Evolutionary conservation across 2,113 vertebrate genomes (phyloP).

Genomic region (Menura novaehollandiae): DNA sequence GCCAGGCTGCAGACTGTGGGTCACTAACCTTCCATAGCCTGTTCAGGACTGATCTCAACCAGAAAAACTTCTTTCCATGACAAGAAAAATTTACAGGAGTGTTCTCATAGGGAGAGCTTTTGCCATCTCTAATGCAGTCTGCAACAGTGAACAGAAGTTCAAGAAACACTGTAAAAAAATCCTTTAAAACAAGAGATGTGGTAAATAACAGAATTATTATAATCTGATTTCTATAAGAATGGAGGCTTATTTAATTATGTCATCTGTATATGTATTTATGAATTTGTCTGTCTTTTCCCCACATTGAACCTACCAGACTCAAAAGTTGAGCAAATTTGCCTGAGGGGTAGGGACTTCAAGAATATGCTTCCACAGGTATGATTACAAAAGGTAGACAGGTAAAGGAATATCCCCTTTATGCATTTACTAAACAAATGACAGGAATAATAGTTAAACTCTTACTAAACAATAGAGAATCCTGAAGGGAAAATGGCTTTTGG

Average conservation of each 20-base stretch:
- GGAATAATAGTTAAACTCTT: not conserved
- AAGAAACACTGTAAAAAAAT: not conserved
- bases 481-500: not conserved
- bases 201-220: not conserved
- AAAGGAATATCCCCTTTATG: not conserved
- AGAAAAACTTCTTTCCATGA: not conserved
- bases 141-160: not conserved
- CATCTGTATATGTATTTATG: not conserved
- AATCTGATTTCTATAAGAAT: not conserved
- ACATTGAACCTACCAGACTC: not conserved
- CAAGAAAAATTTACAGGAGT: not conserved
- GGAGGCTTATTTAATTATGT: not conserved
- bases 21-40: not conserved
- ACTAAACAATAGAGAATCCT: not conserved
- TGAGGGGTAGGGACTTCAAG: not conserved
- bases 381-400: not conserved
- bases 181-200: not conserved
- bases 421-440: not conserved
- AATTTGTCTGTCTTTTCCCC: not conserved
- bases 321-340: not conserved
- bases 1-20: not conserved
- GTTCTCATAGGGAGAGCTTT: not conserved
- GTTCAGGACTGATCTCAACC: not conserved
- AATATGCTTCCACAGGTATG: not conserved
- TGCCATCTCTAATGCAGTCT: not conserved